Evolutionary conservation across 2,888 invertebrate genomes (phyloP).

Genomic region (Drosophila pegasa): DNA sequence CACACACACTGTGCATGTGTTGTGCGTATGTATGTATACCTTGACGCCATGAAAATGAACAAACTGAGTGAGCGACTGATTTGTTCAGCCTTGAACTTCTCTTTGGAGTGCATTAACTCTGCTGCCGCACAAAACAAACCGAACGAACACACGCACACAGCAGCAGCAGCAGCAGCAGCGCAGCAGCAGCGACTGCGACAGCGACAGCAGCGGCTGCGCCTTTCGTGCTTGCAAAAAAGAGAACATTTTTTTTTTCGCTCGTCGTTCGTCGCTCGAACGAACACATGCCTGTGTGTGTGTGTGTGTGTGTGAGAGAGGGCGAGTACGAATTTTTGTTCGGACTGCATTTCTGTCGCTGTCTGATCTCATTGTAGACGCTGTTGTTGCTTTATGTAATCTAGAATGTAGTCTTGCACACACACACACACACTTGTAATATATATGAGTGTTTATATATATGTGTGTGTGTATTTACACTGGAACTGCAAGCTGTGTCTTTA

Average conservation of each 20-base stretch:
- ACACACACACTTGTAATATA: conserved; percentile 14
- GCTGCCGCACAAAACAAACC: conserved; percentile 55
- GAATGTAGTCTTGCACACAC: conserved; percentile 54
- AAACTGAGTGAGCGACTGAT: conserved; percentile 77
- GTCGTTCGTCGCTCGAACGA: conserved; percentile 9
- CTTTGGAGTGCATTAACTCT: conserved; percentile 84
- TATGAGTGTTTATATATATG: neutral
- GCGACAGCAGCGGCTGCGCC: conserved; percentile 26
- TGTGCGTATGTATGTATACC: conserved; percentile 5
- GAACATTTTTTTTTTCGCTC: conserved; percentile 31
- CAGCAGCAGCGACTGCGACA: conserved; percentile 17
- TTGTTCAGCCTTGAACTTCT: conserved; percentile 85
- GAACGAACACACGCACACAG: conserved; percentile 14
- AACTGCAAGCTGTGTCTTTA: conserved; percentile 27
- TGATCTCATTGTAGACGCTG: conserved; percentile 50
- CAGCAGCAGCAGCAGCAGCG: conserved; percentile 18
- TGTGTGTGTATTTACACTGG: conserved; percentile 11
- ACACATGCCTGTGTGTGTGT: conserved; percentile 17
- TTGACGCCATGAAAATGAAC: conserved; percentile 58
- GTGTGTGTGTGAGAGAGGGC: conserved; percentile 36
- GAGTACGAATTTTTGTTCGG: conserved; percentile 44
- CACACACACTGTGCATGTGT: conserved; percentile 3
- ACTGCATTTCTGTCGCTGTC: conserved; percentile 49
- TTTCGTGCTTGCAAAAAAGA: conserved; percentile 46
- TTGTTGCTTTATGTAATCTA: conserved; percentile 67